Base-by-base conservation (phyloP, 1,140 invertebrate species). In the Cyclina sinensis region DNA sequence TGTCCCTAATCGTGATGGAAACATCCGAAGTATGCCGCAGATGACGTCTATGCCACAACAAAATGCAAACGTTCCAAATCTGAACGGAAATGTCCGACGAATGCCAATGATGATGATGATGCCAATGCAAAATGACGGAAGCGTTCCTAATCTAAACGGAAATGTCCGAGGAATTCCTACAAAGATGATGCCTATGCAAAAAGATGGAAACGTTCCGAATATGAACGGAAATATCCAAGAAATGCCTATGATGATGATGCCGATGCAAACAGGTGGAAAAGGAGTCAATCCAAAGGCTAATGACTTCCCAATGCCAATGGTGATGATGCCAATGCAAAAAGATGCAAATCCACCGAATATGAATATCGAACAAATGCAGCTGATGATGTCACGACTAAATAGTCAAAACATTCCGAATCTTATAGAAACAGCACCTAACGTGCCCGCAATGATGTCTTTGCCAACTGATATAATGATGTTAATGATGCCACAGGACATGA, bases 191-290 rank as follows among this genome's bases (percentile, higher is more conserved):
- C 59, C 59, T 2, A 70, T 70, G 35, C 65, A 70, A 37, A 11
- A n/a, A 27, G n/a, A 24, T 27, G 24, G 5, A 35, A 70, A 70
- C 7, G 9, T 51, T 7, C 74, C 74, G 12, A 78, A 78, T 35
- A 0, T 51, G 12, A 35, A 54, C 14, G 74, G 74, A 48, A 78
- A 78, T 35, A 32, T 54, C 3, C 74, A 48, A 1, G 4, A 78
- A 11, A 78, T 54, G 74, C 74, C 39, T 30, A 78, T 54, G 48
- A 78, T 54, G 74, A 48, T 35, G 24, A 48, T 51, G 73, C 37
- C 73, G 4, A 65, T 30, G 30, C 59, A 65, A 65, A 48, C 3
- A 5, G 35, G 21, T 70, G 65, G 39, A 12, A 46, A 30, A 12
- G 5, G 48, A 24, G 7, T 21, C 2, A 37, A 73, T 39, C 59